Conservation (phyloP, 2,888 invertebrate genomes). For the Eubasilissa splendida region DNA sequence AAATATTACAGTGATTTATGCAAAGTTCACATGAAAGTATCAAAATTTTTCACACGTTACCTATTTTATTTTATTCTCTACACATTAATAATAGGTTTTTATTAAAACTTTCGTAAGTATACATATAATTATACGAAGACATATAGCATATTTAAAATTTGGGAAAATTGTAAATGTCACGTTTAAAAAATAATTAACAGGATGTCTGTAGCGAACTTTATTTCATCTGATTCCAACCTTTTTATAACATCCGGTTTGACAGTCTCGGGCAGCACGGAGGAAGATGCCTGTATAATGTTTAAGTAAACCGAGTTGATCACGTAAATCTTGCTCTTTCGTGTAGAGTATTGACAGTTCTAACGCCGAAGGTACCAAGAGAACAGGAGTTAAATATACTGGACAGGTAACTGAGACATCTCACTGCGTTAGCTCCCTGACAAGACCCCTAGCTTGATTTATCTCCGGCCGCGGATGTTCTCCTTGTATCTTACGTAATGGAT, state of each 20-base stretch:
- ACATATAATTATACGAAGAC: neutral
- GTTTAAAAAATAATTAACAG: neutral
- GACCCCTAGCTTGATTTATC: conserved; percentile 56
- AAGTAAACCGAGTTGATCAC: conserved; percentile 5
- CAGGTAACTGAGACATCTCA: conserved; percentile 57
- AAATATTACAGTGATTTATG: too few relatives aligned
- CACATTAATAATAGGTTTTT: too few relatives aligned
- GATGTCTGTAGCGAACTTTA: neutral
- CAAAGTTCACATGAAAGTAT: too few relatives aligned
- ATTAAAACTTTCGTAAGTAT: neutral
- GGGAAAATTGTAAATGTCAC: neutral
- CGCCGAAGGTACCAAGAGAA: conserved; percentile 45
- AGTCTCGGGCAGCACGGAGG: too few relatives aligned
- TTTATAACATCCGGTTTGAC: too few relatives aligned
- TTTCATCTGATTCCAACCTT: too few relatives aligned
- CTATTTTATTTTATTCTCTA: too few relatives aligned
- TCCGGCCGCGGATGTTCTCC: conserved; percentile 43
- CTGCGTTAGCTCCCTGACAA: conserved; percentile 55
- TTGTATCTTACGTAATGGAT: conserved; percentile 40
- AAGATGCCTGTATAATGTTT: neutral
- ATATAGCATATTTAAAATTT: neutral
- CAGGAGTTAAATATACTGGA: conserved; percentile 55
- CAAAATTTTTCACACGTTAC: too few relatives aligned
- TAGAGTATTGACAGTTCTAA: conserved; percentile 35
- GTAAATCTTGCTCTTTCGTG: conserved; percentile 38